These are phyloP conservation scores for Lordiphosa stackelbergi DNA, from an alignment of 1,140 invertebrate species.

Conservation along the genomic window DNA sequence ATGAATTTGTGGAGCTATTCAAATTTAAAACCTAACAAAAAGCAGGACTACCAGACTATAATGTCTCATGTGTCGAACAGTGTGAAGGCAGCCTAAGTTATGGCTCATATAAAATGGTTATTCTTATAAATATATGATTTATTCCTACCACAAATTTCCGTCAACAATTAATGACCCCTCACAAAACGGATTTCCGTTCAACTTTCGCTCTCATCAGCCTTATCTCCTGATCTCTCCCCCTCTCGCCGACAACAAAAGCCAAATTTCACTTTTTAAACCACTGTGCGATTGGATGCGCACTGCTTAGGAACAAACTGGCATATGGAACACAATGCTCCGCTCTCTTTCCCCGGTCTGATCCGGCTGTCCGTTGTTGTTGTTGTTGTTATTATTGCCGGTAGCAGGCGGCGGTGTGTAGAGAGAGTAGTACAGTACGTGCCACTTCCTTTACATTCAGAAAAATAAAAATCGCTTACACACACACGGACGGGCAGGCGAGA, in stretches of 20 bases:
- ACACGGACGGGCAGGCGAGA: slow-evolving; percentile 23
- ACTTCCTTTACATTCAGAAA: slow-evolving; percentile 76
- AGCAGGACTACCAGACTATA: too few relatives aligned
- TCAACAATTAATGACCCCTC: background rate
- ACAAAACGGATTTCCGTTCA: slow-evolving; percentile 12
- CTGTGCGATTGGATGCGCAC: slow-evolving; percentile 40
- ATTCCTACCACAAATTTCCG: too few relatives aligned
- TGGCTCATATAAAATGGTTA: too few relatives aligned
- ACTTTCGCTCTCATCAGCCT: slow-evolving; percentile 24
- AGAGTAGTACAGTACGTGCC: slow-evolving; percentile 71
- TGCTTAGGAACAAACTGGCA: slow-evolving; percentile 40
- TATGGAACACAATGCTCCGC: slow-evolving; percentile 42
- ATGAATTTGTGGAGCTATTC: too few relatives aligned
- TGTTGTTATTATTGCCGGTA: slow-evolving; percentile 43
- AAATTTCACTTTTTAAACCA: slow-evolving; percentile 34
- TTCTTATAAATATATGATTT: too few relatives aligned
- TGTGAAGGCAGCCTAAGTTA: too few relatives aligned
- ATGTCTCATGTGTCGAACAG: too few relatives aligned
- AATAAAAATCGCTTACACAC: slow-evolving; percentile 64
- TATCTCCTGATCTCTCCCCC: background rate
- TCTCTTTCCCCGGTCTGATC: slow-evolving; percentile 52
- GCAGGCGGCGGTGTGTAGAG: slow-evolving; percentile 48
- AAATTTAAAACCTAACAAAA: too few relatives aligned
- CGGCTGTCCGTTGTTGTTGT: slow-evolving; percentile 32
- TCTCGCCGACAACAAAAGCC: slow-evolving; percentile 10